Conservation (phyloP, 2,113 vertebrate species). For the Empidonax traillii region DNA sequence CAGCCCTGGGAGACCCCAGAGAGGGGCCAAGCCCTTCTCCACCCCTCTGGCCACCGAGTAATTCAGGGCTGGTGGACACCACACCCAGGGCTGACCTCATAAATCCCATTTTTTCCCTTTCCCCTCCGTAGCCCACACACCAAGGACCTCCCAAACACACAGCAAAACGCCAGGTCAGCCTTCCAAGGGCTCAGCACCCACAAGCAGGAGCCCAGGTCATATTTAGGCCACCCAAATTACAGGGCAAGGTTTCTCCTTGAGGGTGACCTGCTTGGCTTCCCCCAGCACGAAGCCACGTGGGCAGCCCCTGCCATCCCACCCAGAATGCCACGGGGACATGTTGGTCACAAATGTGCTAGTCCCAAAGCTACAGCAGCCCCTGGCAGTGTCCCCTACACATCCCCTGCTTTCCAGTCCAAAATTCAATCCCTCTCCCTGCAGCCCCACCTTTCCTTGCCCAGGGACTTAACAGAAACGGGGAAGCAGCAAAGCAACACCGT, state of each 20-base stretch:
- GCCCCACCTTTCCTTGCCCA: neutral
- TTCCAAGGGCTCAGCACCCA: constrained; percentile 22
- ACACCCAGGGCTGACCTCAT: constrained; percentile 35
- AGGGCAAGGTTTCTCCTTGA: neutral
- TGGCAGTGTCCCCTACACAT: neutral
- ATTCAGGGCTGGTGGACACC: neutral
- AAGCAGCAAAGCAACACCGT: neutral
- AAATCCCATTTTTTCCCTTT: neutral
- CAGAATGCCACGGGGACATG: accelerated
- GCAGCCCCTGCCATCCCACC: neutral
- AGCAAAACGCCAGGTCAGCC: neutral
- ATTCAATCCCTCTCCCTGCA: neutral
- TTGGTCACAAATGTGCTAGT: neutral
- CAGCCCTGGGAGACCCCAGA: neutral
- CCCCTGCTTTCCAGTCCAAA: neutral
- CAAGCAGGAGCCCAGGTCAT: neutral
- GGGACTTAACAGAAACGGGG: neutral
- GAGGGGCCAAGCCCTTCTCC: neutral
- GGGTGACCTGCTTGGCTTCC: neutral
- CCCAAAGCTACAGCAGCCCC: neutral
- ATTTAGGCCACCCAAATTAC: constrained; percentile 49
- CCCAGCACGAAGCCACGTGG: neutral
- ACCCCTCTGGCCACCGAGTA: neutral
- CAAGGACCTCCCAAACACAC: constrained; percentile 20
- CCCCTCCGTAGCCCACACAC: constrained; percentile 39